Percentiles rank a stretch among this genome's conserved stretches.
These are phyloP conservation scores for fruit fly (Drosophila melanogaster) DNA, from an alignment of 1,140 invertebrate species.

Conservation along the genomic window Release_6_plus_ISO1_MT NT_033779.5:3785001-3785500, in stretches of 20 bases:
- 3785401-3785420: slow-evolving; percentile 91
- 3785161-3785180: slow-evolving; percentile 39
- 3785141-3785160: slow-evolving; percentile 15
- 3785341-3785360: slow-evolving; percentile 91
- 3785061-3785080: slow-evolving; percentile 13
- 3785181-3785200: slow-evolving; percentile 54
- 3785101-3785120: slow-evolving; percentile 34
- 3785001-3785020: not conserved
- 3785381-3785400: slow-evolving; percentile 56
- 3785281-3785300: slow-evolving; percentile 39
- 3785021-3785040: slow-evolving; percentile 36
- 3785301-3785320: slow-evolving; percentile 45
- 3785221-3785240: slow-evolving; percentile 15
- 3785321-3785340: slow-evolving; percentile 38
- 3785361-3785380: slow-evolving; percentile 26
- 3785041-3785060: not conserved
- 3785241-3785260: slow-evolving; percentile 27
- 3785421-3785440: slow-evolving; percentile 94
- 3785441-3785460: slow-evolving; percentile 87
- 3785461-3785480: slow-evolving; percentile 40
- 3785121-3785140: slow-evolving; percentile 16
- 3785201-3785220: slow-evolving; percentile 51
- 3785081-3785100: slow-evolving; percentile 32
- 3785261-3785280: slow-evolving; percentile 27
- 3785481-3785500: not conserved